Conservation (phyloP, 2,888 invertebrate genomes). For the Eupithecia pulchellata region DNA sequence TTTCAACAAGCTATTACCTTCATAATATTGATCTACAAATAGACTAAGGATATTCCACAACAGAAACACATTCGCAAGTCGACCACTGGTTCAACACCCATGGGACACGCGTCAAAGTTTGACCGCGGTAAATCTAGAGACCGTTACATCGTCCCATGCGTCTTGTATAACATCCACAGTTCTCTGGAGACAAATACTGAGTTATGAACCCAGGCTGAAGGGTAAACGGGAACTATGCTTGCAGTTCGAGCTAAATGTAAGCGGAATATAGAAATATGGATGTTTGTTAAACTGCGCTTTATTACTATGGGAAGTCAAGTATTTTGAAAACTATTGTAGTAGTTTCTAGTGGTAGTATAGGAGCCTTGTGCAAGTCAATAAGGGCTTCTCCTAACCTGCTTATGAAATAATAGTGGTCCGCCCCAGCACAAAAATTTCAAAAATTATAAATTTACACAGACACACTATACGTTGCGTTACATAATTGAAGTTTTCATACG, state of each 20-base stretch:
- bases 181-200: conserved; percentile 56
- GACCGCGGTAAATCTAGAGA: conserved; percentile 70
- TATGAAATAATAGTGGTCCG: too few species aligned
- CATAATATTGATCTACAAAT: too few species aligned
- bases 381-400: too few species aligned
- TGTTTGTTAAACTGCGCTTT: not conserved
- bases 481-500: too few species aligned
- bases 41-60: not conserved
- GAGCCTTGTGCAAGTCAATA: too few species aligned
- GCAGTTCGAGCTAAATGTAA: not conserved
- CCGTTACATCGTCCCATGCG: conserved; percentile 59
- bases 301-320: not conserved
- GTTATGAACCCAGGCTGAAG: conserved; percentile 49
- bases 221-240: conserved; percentile 14
- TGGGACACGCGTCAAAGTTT: conserved; percentile 67
- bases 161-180: conserved; percentile 64
- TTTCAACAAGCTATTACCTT: too few species aligned
- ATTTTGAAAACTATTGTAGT: not conserved
- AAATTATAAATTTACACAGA: too few species aligned
- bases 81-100: conserved; percentile 41
- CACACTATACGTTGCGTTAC: too few species aligned
- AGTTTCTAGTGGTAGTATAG: not conserved
- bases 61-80: conserved; percentile 1
- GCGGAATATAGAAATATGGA: not conserved
- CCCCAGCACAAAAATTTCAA: too few species aligned